Conservation (phyloP, 2,113 vertebrate species). For the Eublepharis macularius region DNA sequence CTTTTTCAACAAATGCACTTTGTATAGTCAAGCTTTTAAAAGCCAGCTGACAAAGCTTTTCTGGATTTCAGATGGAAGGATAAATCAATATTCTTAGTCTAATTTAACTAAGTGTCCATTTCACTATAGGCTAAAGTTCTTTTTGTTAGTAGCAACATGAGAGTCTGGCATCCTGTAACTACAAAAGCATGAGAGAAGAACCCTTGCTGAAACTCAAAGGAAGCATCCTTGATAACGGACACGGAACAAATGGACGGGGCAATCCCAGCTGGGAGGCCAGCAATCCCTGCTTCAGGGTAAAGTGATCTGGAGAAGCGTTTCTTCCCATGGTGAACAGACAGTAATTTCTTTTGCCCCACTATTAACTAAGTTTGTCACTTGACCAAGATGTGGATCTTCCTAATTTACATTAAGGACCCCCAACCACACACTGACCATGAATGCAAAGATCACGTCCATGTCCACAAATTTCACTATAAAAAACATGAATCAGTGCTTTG, state of each 20-base stretch:
- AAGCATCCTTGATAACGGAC: not conserved
- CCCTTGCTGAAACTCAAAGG: constrained; percentile 31
- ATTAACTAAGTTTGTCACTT: too few relatives aligned
- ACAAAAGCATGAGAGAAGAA: constrained; percentile 19
- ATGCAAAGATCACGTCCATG: too few relatives aligned
- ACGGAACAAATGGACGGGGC: not conserved
- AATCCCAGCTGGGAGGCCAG: not conserved
- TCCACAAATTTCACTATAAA: too few relatives aligned
- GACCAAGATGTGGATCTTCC: too few relatives aligned
- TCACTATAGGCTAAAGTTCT: constrained; percentile 19
- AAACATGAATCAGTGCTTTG: too few relatives aligned
- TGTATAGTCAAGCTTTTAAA: constrained; percentile 45
- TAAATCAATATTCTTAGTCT: constrained; percentile 44
- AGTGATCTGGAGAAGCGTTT: too few relatives aligned
- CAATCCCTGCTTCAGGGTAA: not conserved
- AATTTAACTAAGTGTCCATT: constrained; percentile 43
- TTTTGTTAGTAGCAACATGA: constrained; percentile 34
- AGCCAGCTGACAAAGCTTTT: constrained; percentile 32
- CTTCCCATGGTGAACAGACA: too few relatives aligned
- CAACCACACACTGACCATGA: too few relatives aligned
- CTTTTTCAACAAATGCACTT: constrained; percentile 15
- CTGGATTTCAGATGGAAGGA: constrained; percentile 40
- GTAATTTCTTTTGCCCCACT: too few relatives aligned
- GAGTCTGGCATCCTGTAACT: constrained; percentile 27
- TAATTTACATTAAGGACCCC: too few relatives aligned